phyloP scores from a whole-genome alignment of 2,888 invertebrate genomes.

The Hirtodrosophila confusa region DNA sequence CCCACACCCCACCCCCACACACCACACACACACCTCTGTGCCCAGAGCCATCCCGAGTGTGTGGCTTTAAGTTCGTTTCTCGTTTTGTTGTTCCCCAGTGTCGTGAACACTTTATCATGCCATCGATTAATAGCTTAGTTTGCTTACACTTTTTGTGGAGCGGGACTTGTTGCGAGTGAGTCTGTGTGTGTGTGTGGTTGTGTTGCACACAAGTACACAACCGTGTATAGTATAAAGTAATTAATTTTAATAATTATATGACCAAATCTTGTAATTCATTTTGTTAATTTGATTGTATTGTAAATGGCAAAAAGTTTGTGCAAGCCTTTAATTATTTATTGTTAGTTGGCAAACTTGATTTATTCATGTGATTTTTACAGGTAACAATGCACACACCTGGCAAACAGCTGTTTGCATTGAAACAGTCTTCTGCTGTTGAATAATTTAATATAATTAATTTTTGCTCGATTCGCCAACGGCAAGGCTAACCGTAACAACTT shows the following conservation, averaged over 20 bases:
- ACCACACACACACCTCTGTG: neutral
- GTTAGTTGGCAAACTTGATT: too few species aligned
- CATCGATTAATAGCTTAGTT: constrained; percentile 45
- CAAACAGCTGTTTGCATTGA: too few species aligned
- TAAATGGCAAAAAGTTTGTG: too few species aligned
- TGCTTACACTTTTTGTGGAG: constrained; percentile 2
- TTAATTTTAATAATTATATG: constrained; percentile 12
- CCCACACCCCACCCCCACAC: neutral
- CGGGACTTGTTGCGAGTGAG: neutral
- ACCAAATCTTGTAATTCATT: neutral
- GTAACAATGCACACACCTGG: too few species aligned
- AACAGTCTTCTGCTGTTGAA: too few species aligned
- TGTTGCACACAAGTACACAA: neutral
- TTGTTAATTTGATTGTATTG: too few species aligned
- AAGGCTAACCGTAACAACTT: too few species aligned
- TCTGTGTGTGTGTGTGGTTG: neutral
- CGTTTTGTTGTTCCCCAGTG: neutral
- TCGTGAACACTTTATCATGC: constrained; percentile 5
- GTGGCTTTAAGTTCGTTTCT: constrained; percentile 15
- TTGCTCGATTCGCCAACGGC: too few species aligned
- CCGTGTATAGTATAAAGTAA: constrained; percentile 3
- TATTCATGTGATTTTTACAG: too few species aligned
- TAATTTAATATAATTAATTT: too few species aligned
- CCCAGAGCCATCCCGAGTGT: too few species aligned
- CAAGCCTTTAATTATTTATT: too few species aligned